Percentiles rank a stretch among this genome's conserved stretches.
Conservation (phyloP, 2,888 invertebrate species). For the Liopterus haemorrhoidalis region DNA sequence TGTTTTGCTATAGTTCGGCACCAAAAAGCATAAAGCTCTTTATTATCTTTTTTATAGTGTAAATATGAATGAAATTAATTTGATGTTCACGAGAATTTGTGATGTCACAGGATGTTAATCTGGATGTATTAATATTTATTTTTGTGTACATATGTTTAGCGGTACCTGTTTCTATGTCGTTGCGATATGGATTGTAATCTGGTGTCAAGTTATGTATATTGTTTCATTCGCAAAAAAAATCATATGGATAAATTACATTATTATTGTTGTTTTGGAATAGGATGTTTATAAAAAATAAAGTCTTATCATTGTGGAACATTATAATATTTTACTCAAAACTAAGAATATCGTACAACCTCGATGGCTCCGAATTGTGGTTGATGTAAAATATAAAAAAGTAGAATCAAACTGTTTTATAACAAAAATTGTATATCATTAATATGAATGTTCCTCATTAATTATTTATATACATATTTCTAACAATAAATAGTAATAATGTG, state of each 20-base stretch:
- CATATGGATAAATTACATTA: slow-evolving; percentile 18
- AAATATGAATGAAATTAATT: too few species aligned
- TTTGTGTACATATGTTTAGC: slow-evolving; percentile 42
- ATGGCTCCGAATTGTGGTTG: slow-evolving; percentile 17
- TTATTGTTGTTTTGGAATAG: slow-evolving; percentile 15
- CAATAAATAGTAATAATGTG: slow-evolving; percentile 25
- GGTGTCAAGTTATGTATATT: slow-evolving; percentile 39
- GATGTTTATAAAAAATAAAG: background rate
- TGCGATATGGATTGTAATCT: slow-evolving; percentile 39
- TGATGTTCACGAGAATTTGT: too few species aligned
- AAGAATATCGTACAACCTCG: too few species aligned
- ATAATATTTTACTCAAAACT: background rate
- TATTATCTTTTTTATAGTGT: too few species aligned
- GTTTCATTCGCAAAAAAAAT: too few species aligned
- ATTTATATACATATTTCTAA: slow-evolving; percentile 25
- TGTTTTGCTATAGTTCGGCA: too few species aligned
- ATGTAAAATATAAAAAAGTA: slow-evolving; percentile 14
- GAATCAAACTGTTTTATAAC: slow-evolving; percentile 16
- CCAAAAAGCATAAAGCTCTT: too few species aligned
- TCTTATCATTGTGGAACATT: background rate
- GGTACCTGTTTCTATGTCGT: slow-evolving; percentile 46
- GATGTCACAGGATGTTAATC: too few species aligned
- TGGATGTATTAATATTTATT: slow-evolving; percentile 26
- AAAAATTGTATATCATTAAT: slow-evolving; percentile 19
- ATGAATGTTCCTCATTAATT: slow-evolving; percentile 23